phyloP scores from a whole-genome alignment of 1,140 invertebrate species.

The Chionoecetes opilio region DNA sequence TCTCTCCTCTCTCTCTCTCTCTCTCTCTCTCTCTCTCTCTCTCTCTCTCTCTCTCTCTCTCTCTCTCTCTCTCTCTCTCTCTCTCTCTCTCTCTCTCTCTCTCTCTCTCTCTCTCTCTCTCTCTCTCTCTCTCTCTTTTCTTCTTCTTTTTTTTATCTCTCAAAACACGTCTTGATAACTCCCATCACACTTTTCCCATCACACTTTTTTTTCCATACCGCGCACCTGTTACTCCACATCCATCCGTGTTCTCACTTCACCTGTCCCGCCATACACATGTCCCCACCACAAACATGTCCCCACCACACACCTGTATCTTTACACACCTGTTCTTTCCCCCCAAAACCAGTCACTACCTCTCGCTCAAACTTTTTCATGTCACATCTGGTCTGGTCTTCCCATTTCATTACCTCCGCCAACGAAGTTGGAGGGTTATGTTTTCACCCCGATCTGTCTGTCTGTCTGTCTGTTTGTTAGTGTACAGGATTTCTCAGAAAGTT shows the following conservation, averaged over 20 bases:
- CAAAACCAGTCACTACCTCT: not conserved
- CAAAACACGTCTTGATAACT: not conserved
- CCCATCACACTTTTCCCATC: not conserved
- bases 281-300: not conserved
- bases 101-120: constrained; percentile 2
- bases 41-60: not conserved
- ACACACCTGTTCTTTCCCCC: not conserved
- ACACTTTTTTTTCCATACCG: not conserved
- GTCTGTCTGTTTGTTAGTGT: too few relatives aligned
- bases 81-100: constrained; percentile 24
- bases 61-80: constrained; percentile 27
- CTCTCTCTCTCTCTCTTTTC: not conserved
- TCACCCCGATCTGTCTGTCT: too few relatives aligned
- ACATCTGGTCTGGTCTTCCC: too few relatives aligned
- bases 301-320: not conserved
- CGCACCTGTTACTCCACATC: not conserved
- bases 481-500: too few relatives aligned
- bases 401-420: too few relatives aligned
- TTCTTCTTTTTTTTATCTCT: not conserved
- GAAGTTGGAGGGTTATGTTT: too few relatives aligned
- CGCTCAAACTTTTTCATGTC: not conserved
- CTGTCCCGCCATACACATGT: not conserved
- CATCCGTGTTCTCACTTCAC: not conserved
- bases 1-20: not conserved
- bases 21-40: not conserved